Percentiles rank a stretch among this genome's conserved stretches.
Evolutionary conservation across 2,888 invertebrate species (phyloP).

Genomic region (Lithophane semibrunnea): DNA sequence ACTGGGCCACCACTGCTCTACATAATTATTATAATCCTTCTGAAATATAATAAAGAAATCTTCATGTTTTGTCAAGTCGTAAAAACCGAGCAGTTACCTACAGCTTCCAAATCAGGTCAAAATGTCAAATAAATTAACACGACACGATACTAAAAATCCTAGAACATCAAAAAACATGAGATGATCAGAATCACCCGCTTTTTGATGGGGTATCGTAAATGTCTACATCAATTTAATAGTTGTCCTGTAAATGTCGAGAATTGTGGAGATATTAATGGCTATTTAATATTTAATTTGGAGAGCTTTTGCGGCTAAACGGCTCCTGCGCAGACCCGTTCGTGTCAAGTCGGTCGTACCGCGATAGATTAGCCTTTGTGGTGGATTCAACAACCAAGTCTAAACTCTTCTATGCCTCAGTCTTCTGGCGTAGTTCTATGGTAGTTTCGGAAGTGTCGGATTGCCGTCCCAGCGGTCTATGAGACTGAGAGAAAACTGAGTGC

Average conservation of each 20-base stretch:
- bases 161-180: slow-evolving; percentile 3
- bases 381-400: too few species aligned
- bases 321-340: neutral
- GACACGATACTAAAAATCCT: slow-evolving; percentile 11
- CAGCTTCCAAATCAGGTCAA: slow-evolving; percentile 12
- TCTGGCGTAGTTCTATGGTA: too few species aligned
- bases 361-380: too few species aligned
- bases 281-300: slow-evolving; percentile 30
- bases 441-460: too few species aligned
- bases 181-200: slow-evolving; percentile 6
- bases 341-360: neutral
- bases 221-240: slow-evolving; percentile 41
- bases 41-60: too few species aligned
- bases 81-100: neutral
- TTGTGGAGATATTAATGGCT: slow-evolving; percentile 29
- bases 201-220: slow-evolving; percentile 38
- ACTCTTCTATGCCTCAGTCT: too few species aligned
- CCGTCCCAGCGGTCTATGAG: too few species aligned
- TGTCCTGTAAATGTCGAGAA: slow-evolving; percentile 14
- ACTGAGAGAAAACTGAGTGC: too few species aligned
- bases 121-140: slow-evolving; percentile 47
- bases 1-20: too few species aligned
- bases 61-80: too few species aligned
- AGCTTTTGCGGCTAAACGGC: neutral
- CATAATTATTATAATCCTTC: too few species aligned